phyloP scores from a whole-genome alignment of 2,797 vertebrate species.

The Alectoris magna region DNA sequence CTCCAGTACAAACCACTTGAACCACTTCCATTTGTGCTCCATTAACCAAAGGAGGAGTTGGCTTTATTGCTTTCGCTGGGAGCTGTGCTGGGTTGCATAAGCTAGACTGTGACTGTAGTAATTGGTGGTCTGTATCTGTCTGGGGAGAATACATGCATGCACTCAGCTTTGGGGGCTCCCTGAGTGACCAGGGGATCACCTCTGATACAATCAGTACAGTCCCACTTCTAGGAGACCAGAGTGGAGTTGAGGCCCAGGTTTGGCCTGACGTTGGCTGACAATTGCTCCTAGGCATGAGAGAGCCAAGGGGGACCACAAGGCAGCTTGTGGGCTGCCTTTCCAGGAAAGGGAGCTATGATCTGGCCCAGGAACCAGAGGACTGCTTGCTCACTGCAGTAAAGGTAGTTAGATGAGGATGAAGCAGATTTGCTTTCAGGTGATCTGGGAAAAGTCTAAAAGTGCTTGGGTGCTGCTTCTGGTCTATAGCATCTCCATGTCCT shows the following conservation, averaged over 20 bases:
- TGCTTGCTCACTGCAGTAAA: not conserved
- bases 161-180: not conserved
- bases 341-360: not conserved
- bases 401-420: not conserved
- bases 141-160: accelerated
- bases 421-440: not conserved
- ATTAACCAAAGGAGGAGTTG: not conserved
- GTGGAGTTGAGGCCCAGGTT: not conserved
- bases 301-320: not conserved
- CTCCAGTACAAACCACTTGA: not conserved
- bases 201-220: not conserved
- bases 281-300: not conserved
- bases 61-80: not conserved
- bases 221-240: not conserved
- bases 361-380: not conserved
- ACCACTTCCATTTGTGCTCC: not conserved
- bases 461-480: not conserved
- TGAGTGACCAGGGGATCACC: not conserved
- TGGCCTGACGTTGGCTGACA: not conserved
- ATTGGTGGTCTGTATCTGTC: not conserved
- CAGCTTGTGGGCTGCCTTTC: not conserved
- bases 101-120: not conserved
- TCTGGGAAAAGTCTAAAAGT: not conserved
- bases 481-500: too few relatives aligned
- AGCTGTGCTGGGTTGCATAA: not conserved